Evolutionary conservation across 1,140 invertebrate genomes (phyloP).

Genomic region (Coenobita brevimanus): DNA sequence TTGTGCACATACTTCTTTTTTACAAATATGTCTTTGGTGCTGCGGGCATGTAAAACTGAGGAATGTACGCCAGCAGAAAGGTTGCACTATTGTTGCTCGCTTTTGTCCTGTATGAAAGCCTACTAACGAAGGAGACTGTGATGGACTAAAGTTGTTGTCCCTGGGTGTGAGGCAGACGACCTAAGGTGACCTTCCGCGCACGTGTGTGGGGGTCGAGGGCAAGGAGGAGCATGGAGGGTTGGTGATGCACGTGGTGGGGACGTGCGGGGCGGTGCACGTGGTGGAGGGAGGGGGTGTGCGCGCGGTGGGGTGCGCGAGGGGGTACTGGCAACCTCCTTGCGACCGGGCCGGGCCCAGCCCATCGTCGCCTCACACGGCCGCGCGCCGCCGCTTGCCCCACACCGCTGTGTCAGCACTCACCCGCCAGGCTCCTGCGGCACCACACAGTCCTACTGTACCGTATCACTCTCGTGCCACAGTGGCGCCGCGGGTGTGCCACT

Average conservation of each 20-base stretch:
- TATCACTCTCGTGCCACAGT: conserved; percentile 24
- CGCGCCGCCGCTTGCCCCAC: conserved; percentile 54
- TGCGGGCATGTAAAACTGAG: too few relatives aligned
- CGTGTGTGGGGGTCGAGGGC: too few relatives aligned
- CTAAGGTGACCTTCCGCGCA: too few relatives aligned
- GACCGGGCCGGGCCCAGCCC: conserved; percentile 15
- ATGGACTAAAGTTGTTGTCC: too few relatives aligned
- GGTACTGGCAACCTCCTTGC: conserved; percentile 17
- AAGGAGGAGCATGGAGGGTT: not conserved
- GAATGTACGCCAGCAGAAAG: too few relatives aligned
- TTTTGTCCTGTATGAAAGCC: too few relatives aligned
- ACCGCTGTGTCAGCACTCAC: conserved; percentile 44
- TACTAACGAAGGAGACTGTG: too few relatives aligned
- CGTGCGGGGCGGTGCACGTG: conserved; percentile 39
- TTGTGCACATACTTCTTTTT: too few relatives aligned
- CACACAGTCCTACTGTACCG: conserved; percentile 3
- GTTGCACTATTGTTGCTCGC: too few relatives aligned
- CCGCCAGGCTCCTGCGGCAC: conserved; percentile 41
- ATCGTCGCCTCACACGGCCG: conserved; percentile 46
- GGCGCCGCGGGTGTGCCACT: conserved; percentile 29
- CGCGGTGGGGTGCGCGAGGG: conserved; percentile 32
- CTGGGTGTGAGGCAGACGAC: too few relatives aligned
- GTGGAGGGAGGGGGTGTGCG: conserved; percentile 43
- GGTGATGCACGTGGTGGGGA: conserved; percentile 48
- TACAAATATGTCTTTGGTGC: too few relatives aligned